Evolutionary conservation across 1,140 invertebrate species (phyloP), one percentile per base, ranked within the genome.

Genomic region (Rhopalosiphum maidis): DNA sequence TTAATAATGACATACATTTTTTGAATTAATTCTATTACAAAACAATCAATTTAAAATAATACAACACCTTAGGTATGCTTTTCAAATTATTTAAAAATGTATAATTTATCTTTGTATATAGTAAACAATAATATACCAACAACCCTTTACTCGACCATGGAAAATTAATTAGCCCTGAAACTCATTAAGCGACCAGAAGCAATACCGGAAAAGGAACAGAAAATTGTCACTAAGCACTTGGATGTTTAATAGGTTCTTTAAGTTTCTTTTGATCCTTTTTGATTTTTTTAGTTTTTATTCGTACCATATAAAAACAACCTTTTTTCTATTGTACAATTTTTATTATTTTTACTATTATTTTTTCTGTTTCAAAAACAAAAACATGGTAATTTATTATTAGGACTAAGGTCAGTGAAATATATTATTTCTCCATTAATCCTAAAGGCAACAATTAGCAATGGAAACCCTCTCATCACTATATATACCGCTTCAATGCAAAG

Each of bases 371-470:
- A 35, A 83, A 91, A 91, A 92, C 77, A 92, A 92, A 48, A 92
- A 92, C 91, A 92, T 43, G 11, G 35, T n/a, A 77, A 92, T 92
- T 92, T 92, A 92, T 92, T 92, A 91, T 82, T 92, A n/a, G 9
- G 23, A 35, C n/a, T 30, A 15, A 11, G 46, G 46, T 4, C 46
- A 51, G 68, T 54, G 46, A 92, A 92, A 92, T 83, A n/a, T 92
- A 92, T 92, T 91, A 82, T 92, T 82, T 92, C 46, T 92, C 68
- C 91, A 92, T 92, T 83, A 83, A 77, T 46, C 23, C 46, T 41
- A 30, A 22, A 48, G 60, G 46, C 30, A 85, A 83, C 60, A 82
- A 92, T 77, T 92, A 82, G 91, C 91, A 92, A 83, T 46, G 60
- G 37, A 48, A 91, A 77, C 55, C 60, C 30, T 51, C 51, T 41